Evolutionary conservation across 2,113 vertebrate species (phyloP).

Genomic region (Mandrillus leucophaeus): DNA sequence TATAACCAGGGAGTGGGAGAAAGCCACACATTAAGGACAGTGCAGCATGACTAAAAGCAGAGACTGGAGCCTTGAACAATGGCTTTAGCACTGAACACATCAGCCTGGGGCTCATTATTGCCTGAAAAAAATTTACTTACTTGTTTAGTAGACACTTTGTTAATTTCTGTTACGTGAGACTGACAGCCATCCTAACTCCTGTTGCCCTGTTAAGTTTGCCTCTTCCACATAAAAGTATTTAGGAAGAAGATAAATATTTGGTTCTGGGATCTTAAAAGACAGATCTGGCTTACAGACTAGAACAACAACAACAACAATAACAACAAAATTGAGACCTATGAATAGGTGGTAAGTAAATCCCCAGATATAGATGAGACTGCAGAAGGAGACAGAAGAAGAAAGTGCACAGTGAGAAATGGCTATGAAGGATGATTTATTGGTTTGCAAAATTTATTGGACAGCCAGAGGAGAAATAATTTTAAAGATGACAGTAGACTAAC

Average conservation of each 20-base stretch:
- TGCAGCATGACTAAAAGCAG: not conserved
- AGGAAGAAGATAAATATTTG: not conserved
- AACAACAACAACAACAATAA: not conserved
- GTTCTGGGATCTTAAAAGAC: not conserved
- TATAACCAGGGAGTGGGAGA: fast-evolving
- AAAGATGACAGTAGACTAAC: not conserved
- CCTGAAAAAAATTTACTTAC: not conserved
- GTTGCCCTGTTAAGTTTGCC: not conserved
- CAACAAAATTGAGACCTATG: not conserved
- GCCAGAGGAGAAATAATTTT: not conserved
- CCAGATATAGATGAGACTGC: not conserved
- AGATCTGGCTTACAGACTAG: not conserved
- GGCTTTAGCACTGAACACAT: fast-evolving
- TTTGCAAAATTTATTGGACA: not conserved
- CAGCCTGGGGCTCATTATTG: not conserved
- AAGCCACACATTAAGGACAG: not conserved
- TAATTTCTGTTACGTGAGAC: not conserved
- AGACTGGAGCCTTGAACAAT: too few relatives aligned
- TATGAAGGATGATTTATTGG: not conserved
- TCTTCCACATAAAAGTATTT: not conserved
- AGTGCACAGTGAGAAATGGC: not conserved
- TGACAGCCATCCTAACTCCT: not conserved
- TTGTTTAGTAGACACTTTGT: not conserved
- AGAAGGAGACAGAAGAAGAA: not conserved
- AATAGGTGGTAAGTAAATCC: not conserved